Evolutionary conservation across 2,888 invertebrate genomes (phyloP), one percentile per base, ranked within the genome.

Genomic region (Liodrosophila aerea): DNA sequence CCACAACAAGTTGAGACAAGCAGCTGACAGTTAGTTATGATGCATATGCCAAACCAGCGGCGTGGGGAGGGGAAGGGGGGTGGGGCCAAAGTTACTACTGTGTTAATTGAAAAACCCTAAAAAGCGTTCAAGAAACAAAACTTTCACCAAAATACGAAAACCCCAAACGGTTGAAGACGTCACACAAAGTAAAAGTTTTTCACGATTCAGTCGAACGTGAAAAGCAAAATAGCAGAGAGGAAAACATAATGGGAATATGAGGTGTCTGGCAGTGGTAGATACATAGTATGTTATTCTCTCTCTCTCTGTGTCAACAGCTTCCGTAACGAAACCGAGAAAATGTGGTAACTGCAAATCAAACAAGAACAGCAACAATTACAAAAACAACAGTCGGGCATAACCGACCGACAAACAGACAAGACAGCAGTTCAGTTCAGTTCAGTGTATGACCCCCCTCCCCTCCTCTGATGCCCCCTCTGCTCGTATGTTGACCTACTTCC

Each of bases 111-210:
- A 72, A 41, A 72, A 41, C 64, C 70, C 54, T 67, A 50, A 67
- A 50, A 70, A 54, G 41, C 53, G 41, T 31, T 67, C 47, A 54
- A 39, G 49, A 2, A 36, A 46, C 45, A 51, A 67, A 73, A 81
- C 84, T 83, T 83, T 84, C 84, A 66, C 80, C 77, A 30, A 75
- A 64, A 61, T 37, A 50, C 58, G 3, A 22, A 22, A 58, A 45
- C 30, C 43, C 13, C 37, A 49, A 49, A 34, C 40, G 43, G 44
- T 50, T 57, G 64, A 63, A 70, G 70, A 63, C 56, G 64, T 54
- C 49, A 72, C n/a, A n/a, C 76, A 72, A 84, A 81, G 80, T 83
- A 80, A 80, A 84, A 80, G 80, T 84, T 83, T 73, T 80, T 61
- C 81, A 73, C 73, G 40, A 59, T 33, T 47, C 73, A 68, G 52